phyloP scores from a whole-genome alignment of 2,113 vertebrate genomes.

The Limanda limanda region DNA sequence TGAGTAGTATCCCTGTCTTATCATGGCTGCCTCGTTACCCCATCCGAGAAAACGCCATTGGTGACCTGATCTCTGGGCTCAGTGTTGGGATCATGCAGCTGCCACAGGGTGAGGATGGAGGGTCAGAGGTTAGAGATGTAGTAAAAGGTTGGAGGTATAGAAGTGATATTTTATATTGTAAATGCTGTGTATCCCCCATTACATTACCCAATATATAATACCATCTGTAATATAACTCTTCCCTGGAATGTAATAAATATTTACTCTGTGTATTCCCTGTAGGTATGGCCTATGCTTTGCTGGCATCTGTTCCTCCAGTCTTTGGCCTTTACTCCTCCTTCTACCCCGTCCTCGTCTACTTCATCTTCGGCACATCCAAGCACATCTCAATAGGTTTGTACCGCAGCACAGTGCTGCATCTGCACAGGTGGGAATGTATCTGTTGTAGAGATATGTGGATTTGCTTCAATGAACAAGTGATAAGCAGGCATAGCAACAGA shows the following conservation, averaged over 20 bases:
- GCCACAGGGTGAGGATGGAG: constrained; percentile 84
- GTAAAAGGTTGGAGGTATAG: too few relatives aligned
- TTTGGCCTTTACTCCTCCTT: constrained; percentile 95
- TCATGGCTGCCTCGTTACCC: constrained; percentile 91
- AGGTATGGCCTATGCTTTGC: constrained; percentile 94
- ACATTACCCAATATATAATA: neutral
- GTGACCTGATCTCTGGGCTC: constrained; percentile 90
- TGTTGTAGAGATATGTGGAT: too few relatives aligned
- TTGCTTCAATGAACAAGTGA: too few relatives aligned
- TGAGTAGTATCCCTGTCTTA: constrained; percentile 84
- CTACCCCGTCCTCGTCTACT: constrained; percentile 94
- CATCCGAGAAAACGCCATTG: constrained; percentile 86
- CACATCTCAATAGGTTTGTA: constrained; percentile 95
- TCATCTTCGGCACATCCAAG: constrained; percentile 94
- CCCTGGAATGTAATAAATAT: neutral
- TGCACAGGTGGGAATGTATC: neutral
- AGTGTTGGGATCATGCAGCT: constrained; percentile 96
- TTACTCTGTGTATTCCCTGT: neutral
- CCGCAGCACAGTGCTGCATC: neutral
- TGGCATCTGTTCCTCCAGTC: constrained; percentile 91
- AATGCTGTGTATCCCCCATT: neutral
- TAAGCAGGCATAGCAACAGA: too few relatives aligned
- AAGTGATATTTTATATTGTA: too few relatives aligned
- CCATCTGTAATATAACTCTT: neutral
- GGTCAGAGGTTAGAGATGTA: neutral